Evolutionary conservation across 2,797 vertebrate genomes (phyloP), one percentile per base, ranked within the genome.

Genomic region (Mus minutoides): DNA sequence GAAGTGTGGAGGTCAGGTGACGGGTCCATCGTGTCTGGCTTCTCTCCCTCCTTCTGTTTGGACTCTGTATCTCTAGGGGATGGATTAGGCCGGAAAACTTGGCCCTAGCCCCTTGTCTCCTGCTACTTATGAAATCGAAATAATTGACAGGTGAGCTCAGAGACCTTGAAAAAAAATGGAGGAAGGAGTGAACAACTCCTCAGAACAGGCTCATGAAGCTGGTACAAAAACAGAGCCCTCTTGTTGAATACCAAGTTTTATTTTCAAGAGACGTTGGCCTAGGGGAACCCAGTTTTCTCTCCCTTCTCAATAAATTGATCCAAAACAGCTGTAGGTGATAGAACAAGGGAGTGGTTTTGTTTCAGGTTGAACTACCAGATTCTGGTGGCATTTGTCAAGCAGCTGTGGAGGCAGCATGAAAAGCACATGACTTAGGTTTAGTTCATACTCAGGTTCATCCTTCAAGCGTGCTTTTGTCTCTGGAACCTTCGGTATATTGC

Each of bases 91-190:
- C 37, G 17, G 49, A 34, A 54, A 37, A 10, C 34, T 75, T 58
- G 31, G 52, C 71, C 52, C 58, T 88, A 64, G 13, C 49, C 11
- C 64, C 75, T 88, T 58, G 14, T 24, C 58, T 78, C 26, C n/a
- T 88, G 88, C 91, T 93, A 78, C 80, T 97, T 97, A 73, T 85
- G 82, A 97, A 97, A 86, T 2, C 85, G 95, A 97, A 96, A 95
- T 95, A 97, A 98, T 96, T 97, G 97, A 95, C 94, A 98, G 97
- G 97, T 96, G 96, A 95, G 91, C 37, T 96, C 94, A 95, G 92
- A 89, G 89, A 95, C 91, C 87, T 95, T 90, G 76, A 76, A 90
- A 87, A 46, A 88, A 84, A 75, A 84, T 22, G 40, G 96, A 73
- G 69, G 83, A 94, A n/a, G 84, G 85, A 96, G 92, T 19, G 46